Conservation (phyloP, 1,140 invertebrate species). For the Brachionus plicatilis region DNA sequence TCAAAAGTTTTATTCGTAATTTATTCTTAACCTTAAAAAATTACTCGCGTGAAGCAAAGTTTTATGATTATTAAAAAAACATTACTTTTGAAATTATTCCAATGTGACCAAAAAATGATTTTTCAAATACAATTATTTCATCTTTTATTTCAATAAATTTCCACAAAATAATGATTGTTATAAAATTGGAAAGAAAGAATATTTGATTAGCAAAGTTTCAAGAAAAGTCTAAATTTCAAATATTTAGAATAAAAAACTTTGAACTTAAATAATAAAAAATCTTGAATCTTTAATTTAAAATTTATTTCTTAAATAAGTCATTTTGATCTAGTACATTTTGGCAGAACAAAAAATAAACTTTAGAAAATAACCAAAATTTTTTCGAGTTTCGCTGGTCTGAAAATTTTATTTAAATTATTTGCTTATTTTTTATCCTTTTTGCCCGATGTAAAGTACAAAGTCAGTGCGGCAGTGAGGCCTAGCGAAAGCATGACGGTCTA, state of each 20-base stretch:
- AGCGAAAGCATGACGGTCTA: constrained; percentile 36
- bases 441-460: constrained; percentile 38
- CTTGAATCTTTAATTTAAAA: not conserved
- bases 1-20: too few species aligned
- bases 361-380: not conserved
- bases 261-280: not conserved
- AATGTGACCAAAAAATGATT: not conserved
- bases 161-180: too few species aligned
- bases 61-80: not conserved
- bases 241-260: not conserved
- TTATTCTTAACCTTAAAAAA: not conserved
- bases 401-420: not conserved
- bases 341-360: not conserved
- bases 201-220: not conserved
- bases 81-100: not conserved
- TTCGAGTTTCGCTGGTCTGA: not conserved
- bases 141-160: not conserved
- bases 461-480: constrained; percentile 8
- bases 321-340: not conserved
- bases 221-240: not conserved
- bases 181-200: too few species aligned
- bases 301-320: not conserved
- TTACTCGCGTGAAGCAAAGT: not conserved
- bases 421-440: constrained; percentile 37
- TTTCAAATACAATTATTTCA: not conserved